A percentile compares a stretch with the other conserved stretches of the same genome.
These are phyloP conservation scores for Brachionus calyciflorus DNA, from an alignment of 1,140 invertebrate species.

Conservation along the genomic window DNA sequence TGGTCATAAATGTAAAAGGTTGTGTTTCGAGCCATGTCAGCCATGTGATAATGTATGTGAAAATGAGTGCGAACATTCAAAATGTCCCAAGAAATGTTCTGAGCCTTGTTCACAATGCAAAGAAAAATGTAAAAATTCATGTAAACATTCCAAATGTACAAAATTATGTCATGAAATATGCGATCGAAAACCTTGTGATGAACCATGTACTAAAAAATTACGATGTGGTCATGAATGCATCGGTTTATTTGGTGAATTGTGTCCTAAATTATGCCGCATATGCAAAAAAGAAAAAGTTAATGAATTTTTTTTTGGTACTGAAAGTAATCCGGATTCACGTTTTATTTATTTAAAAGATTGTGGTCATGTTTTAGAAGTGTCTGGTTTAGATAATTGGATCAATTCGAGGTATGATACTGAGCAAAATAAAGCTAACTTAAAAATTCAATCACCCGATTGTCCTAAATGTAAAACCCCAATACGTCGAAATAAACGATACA, in stretches of 20 bases:
- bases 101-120: slow-evolving; percentile 65
- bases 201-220: slow-evolving; percentile 50
- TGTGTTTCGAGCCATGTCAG: slow-evolving; percentile 61
- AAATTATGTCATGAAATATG: slow-evolving; percentile 66
- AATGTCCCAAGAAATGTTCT: slow-evolving; percentile 65
- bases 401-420: slow-evolving; percentile 50
- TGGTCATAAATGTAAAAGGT: slow-evolving; percentile 19
- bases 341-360: slow-evolving; percentile 68
- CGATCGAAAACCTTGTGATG: slow-evolving; percentile 62
- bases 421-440: slow-evolving; percentile 2
- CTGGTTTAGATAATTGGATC: slow-evolving; percentile 65
- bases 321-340: slow-evolving; percentile 56
- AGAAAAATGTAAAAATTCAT: slow-evolving; percentile 61
- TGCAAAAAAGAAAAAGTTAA: slow-evolving; percentile 52
- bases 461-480: slow-evolving; percentile 68
- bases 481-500: slow-evolving; percentile 60
- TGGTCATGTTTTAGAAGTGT: slow-evolving; percentile 65
- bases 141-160: slow-evolving; percentile 65
- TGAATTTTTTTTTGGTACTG: slow-evolving; percentile 63
- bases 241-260: slow-evolving; percentile 63
- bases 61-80: slow-evolving; percentile 63
- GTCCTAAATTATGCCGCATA: slow-evolving; percentile 54
- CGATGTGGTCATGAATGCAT: slow-evolving; percentile 68
- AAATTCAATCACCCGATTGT: slow-evolving; percentile 65
- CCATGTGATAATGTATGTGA: slow-evolving; percentile 66